phyloP scores from a whole-genome alignment of 2,113 vertebrate species.

The Alces alces region DNA sequence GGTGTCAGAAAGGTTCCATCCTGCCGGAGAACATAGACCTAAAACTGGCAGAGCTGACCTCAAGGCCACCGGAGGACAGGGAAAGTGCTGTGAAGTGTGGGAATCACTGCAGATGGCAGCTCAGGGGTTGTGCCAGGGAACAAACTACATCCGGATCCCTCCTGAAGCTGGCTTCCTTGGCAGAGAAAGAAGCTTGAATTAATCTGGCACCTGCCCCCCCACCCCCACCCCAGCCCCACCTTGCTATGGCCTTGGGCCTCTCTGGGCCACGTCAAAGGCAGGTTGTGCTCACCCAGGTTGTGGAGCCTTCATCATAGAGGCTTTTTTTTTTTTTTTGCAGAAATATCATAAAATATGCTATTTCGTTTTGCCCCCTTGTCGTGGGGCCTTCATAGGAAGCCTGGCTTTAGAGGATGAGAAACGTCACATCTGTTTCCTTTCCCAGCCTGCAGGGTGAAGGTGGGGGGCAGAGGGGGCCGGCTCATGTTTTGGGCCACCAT shows the following conservation, averaged over 20 bases:
- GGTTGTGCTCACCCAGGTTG: not conserved
- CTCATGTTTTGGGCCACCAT: not conserved
- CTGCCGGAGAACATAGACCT: not conserved
- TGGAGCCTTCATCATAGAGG: fast-evolving
- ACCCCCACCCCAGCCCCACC: not conserved
- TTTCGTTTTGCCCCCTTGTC: not conserved
- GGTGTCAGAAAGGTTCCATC: not conserved
- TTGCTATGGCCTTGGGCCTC: not conserved
- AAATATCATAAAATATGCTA: not conserved
- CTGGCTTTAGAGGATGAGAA: not conserved
- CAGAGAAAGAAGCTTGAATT: not conserved
- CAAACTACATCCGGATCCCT: not conserved
- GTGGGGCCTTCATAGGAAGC: not conserved
- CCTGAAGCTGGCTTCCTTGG: not conserved
- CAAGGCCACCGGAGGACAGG: fast-evolving
- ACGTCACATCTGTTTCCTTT: not conserved
- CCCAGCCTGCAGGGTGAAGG: not conserved
- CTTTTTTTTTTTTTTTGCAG: not conserved
- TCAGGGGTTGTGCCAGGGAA: not conserved
- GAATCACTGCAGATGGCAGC: not conserved
- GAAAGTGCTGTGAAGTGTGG: not conserved
- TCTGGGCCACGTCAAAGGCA: no score
- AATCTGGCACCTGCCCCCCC: not conserved
- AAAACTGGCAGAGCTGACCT: not conserved
- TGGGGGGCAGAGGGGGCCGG: not conserved